Evolutionary conservation across 2,113 vertebrate species (phyloP), one percentile per base, ranked within the genome.

Genomic region (Platichthys flesus): DNA sequence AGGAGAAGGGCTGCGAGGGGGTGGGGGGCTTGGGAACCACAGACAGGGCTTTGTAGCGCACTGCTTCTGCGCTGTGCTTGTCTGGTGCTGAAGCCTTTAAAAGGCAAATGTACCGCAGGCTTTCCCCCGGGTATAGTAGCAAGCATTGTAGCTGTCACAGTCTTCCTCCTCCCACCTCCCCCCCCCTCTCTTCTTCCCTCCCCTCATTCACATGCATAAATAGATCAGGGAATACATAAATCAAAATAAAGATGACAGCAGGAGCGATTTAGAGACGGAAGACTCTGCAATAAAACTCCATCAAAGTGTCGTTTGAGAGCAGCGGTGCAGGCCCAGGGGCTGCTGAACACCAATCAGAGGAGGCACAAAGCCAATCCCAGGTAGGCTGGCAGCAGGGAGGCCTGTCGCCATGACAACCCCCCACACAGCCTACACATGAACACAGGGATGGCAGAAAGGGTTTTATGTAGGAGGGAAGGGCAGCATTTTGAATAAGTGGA

Each of bases 211-310:
- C 86, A 85, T 93, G 93, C 93, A 93, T 94, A 94, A 94, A 93
- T 91, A 94, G 94, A 94, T 94, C 93, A 89, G 92, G 92, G 91
- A 93, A 94, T 92, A 93, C 91, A 94, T 94, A 93, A 93, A 93
- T 94, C 93, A 94, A 93, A 94, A 93, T 94, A 94, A 94, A 92
- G 91, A 93, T 93, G 93, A 94, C 94, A 91, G 92, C 90, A 91
- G 85, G 90, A 93, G 85, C 90, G 90, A 94, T 94, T 93, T 93
- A 90, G 89, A 92, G 87, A 87, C 75, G 81, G 90, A 92, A 93
- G 90, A 83, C 92, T 88, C 81, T 61, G 90, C 92, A 93, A 93
- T 93, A 94, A 93, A 94, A 93, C 92, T 94, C 91, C 88, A 93
- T 94, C 92, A 93, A 93, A 91, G 89, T 93, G 90, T 92, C 84